Evolutionary conservation across 1,140 invertebrate species (phyloP), one percentile per base, ranked within the genome.

Genomic region (Bilobella aurantiaca): DNA sequence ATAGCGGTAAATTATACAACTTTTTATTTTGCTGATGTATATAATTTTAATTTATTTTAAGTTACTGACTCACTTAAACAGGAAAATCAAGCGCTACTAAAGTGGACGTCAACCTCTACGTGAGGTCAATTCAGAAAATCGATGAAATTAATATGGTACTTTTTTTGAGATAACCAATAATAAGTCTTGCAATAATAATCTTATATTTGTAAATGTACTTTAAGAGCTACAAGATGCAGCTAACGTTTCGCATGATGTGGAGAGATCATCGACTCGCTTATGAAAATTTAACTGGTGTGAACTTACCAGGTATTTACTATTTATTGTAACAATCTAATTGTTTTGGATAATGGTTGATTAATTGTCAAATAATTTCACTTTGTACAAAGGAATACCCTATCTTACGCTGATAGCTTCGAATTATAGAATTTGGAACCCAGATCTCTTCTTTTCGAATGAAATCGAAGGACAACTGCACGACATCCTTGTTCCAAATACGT

Each of bases 381-480:
- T n/a, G n/a, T n/a, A n/a, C n/a, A n/a, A n/a, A n/a, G n/a, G n/a
- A n/a, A n/a, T n/a, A n/a, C n/a, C n/a, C n/a, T n/a, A n/a, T 42
- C 34, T 12, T 18, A 12, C 18, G 34, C 34, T 42, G 18, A 12
- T 42, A 18, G 34, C 8, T 42, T 12, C 8, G 34, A 18, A 42
- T 12, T 42, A 8, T 8, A 42, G 18, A 42, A 78, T 81, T 59
- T 82, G 81, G 81, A 78, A 77, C 73, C 80, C 80, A 5, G 80
- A 81, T 75, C 73, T 81, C 18, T 81, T 81, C 65, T 82, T 81
- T 64, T 75, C 78, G 32, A 81, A 81, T 69, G 80, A 81, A 71
- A 80, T 79, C 73, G 76, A 74, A 61, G 77, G 79, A 8, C 74
- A 80, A 66, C 76, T 79, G 62, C 80, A 81, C 70, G 75, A 78